These are phyloP conservation scores for Hystrix cristata DNA, from an alignment of 2,113 vertebrate species.

Conservation along the genomic window DNA sequence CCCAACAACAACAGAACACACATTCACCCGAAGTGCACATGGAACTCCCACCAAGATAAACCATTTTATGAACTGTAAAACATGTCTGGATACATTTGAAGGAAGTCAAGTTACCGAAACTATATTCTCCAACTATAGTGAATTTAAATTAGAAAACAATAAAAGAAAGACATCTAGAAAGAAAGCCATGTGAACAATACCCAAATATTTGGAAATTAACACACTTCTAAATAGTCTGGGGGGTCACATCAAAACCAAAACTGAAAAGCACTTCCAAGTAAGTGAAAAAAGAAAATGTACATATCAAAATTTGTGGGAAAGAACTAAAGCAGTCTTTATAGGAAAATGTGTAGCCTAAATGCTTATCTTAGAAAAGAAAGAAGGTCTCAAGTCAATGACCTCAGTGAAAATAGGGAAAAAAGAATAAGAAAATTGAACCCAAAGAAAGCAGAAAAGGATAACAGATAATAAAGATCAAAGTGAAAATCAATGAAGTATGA, in stretches of 20 bases:
- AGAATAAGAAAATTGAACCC: not conserved
- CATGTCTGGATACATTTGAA: not conserved
- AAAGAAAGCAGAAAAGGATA: not conserved
- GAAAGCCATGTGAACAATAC: not conserved
- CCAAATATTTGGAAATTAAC: not conserved
- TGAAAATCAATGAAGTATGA: constrained; percentile 14
- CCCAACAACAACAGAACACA: not conserved
- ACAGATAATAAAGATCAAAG: not conserved
- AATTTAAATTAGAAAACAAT: not conserved
- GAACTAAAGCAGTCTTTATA: not conserved
- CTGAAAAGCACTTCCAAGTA: not conserved
- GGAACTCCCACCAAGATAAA: not conserved
- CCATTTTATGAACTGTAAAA: not conserved
- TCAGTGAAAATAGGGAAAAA: not conserved
- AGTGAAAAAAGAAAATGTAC: not conserved
- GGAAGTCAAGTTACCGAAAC: not conserved
- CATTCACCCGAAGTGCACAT: not conserved
- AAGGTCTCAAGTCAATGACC: not conserved
- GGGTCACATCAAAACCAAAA: not conserved
- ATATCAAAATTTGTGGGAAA: not conserved
- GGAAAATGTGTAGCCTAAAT: not conserved
- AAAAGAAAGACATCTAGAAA: not conserved
- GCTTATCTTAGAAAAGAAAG: not conserved
- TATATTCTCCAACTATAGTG: not conserved
- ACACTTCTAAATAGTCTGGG: not conserved